Evolutionary conservation across 2,888 invertebrate species (phyloP).

Genomic region (Andrena camellia): DNA sequence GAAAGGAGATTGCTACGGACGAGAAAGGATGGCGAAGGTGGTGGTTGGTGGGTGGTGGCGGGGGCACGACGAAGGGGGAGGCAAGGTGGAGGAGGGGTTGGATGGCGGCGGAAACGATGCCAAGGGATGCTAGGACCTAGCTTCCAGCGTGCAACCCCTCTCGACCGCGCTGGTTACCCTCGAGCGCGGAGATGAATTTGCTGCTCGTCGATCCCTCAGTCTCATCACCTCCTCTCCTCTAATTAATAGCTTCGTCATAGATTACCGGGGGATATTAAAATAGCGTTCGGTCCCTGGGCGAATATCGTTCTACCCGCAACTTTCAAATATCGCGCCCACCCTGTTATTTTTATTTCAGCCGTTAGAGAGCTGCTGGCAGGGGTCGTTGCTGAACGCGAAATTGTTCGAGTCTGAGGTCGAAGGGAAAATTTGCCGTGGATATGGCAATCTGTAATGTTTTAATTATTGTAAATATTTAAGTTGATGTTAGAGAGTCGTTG

Average conservation of each 20-base stretch:
- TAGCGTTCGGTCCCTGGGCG: slow-evolving; percentile 30
- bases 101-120: slow-evolving; percentile 54
- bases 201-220: slow-evolving; percentile 58
- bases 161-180: slow-evolving; percentile 64
- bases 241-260: slow-evolving; percentile 71
- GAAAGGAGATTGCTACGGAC: slow-evolving; percentile 60
- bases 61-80: not conserved
- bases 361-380: not conserved
- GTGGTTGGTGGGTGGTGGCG: slow-evolving; percentile 27
- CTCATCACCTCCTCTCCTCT: slow-evolving; percentile 60
- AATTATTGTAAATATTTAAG: too few species aligned
- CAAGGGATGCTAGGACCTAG: slow-evolving; percentile 54
- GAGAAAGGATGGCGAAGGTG: slow-evolving; percentile 50
- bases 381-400: not conserved
- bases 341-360: not conserved
- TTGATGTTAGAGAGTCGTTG: too few species aligned
- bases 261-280: slow-evolving; percentile 70
- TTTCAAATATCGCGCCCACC: not conserved
- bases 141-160: slow-evolving; percentile 58
- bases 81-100: not conserved
- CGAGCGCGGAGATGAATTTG: slow-evolving; percentile 64
- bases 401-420: not conserved
- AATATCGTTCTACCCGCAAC: slow-evolving; percentile 8
- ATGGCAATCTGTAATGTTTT: too few species aligned
- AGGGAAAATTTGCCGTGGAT: not conserved